Conservation (phyloP, 2,888 invertebrate genomes). For the Sinopyrophorus schimmeli region DNA sequence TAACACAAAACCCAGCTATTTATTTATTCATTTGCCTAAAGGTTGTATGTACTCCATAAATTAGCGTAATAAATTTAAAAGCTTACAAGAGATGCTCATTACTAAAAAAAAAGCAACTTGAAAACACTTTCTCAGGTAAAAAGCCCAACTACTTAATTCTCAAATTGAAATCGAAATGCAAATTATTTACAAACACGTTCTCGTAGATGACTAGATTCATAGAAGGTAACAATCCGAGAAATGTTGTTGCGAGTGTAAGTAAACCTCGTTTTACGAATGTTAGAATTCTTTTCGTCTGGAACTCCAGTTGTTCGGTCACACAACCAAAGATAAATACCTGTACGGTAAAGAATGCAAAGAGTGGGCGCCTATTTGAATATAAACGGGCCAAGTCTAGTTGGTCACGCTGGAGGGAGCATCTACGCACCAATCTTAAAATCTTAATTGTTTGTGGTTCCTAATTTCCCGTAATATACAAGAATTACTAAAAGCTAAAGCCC, state of each 20-base stretch:
- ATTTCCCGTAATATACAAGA: constrained; percentile 17
- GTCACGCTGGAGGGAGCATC: constrained; percentile 24
- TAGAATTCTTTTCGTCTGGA: constrained; percentile 21
- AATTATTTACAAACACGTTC: no score
- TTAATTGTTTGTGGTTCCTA: constrained; percentile 24
- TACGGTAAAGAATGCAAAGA: constrained; percentile 21
- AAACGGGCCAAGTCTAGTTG: constrained; percentile 25
- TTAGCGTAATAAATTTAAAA: no score
- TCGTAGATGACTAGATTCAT: no score
- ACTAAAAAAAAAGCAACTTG: no score
- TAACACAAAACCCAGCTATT: no score
- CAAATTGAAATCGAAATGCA: no score
- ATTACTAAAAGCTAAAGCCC: constrained; percentile 16
- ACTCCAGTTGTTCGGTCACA: constrained; percentile 17
- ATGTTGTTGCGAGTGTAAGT: constrained; percentile 8
- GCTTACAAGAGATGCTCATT: no score
- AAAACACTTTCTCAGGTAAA: no score
- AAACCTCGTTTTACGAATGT: constrained; percentile 14
- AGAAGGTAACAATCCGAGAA: constrained; percentile 10
- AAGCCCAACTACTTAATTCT: no score
- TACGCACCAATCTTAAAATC: constrained; percentile 20
- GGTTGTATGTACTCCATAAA: no score
- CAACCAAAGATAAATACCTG: constrained; percentile 14
- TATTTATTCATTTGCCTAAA: no score
- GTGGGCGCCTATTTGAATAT: constrained; percentile 27